Base-by-base conservation (phyloP, 2,888 invertebrate species). In the Oligia strigilis region DNA sequence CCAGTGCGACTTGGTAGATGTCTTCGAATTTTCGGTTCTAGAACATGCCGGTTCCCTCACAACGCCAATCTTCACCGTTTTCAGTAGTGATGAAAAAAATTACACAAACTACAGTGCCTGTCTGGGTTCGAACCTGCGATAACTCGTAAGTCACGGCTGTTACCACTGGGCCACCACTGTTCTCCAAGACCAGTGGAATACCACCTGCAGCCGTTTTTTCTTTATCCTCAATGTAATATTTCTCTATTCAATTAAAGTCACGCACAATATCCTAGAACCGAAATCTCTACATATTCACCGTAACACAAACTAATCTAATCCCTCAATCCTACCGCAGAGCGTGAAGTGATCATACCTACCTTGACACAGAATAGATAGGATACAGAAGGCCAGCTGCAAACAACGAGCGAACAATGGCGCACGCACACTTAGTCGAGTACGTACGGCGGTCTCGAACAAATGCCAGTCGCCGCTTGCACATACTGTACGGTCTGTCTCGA, bases 291-390 rank as follows among this genome's bases (percentile, higher is more conserved):
- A 70, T 11, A n/a, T 19, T 29, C 8, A 71, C 40, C 62, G 62
- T 43, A 72, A 72, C 74, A 36, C 66, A 75, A 83, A 79, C 83
- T 83, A 83, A 83, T 83, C 74, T 72, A 83, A 83, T 83, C 67
- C 71, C 62, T 72, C 62, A 70, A 75, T 75, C 23, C 66, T 58
- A 72, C 66, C 74, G n/a, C 46, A 66, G 49, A 49, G 46, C 83
- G 72, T 83, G 71, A 83, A 79, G 83, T 83, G 82, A 79, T 78
- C 83, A 40, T 75, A 52, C 46, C 46, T 23, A 62, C n/a, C n/a
- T 8, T 40, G 46, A 17, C 64, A 75, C 81, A 29, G 29, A 75
- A 11, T 70, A 70, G 14, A 55, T 19, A 58, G 9, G 2, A 1
- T 2, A 36, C 40, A 75, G 81, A 80, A 75, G 40, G 9, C n/a